Evolutionary conservation across 2,113 vertebrate genomes (phyloP), one percentile per base, ranked within the genome.

Genomic region (Ctenodactylus gundi): DNA sequence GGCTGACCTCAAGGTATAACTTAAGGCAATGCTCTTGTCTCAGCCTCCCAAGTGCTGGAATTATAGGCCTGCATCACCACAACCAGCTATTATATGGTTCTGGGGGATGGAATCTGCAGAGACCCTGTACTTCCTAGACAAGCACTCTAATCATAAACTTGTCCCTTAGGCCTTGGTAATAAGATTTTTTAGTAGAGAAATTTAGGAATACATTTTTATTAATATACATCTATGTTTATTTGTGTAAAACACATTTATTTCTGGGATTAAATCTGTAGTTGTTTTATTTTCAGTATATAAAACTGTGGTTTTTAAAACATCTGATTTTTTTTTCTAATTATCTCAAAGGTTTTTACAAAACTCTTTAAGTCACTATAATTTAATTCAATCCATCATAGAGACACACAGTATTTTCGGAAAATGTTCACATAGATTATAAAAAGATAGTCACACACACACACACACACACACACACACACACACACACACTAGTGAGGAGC

Each of bases 341-440:
- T 77, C n/a, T 81, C 44, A 51, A 57, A 9, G 20, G 0, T 15
- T 78, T 2, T 91, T 57, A 55, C 13, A 72, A 67, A 90, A 93
- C 88, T 87, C 15, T 85, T n/a, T 91, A 88, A 53, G 53, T 14
- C 49, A 93, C 72, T 83, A 62, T 81, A 72, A 82, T 49, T 87
- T 68, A 90, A 53, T 90, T 64, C 44, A 82, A 91, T 72, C 76
- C 11, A 93, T 0, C 70, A 39, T 64, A 6, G 20, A 57, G n/a
- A 78, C 9, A 55, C 27, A 0, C n/a, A 23, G 6, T 23, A 80
- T 18, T 85, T 85, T 67, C 13, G 75, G 57, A 85, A 94, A 91
- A 73, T 93, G 64, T 2, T 3, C n/a, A 55, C 11, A 72, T 14
- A 20, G 78, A 20, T 72, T 41, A 88, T 72, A 27, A 88, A 73